Base-by-base conservation (phyloP, 2,113 vertebrate species). In the Coryphaenoides rupestris region DNA sequence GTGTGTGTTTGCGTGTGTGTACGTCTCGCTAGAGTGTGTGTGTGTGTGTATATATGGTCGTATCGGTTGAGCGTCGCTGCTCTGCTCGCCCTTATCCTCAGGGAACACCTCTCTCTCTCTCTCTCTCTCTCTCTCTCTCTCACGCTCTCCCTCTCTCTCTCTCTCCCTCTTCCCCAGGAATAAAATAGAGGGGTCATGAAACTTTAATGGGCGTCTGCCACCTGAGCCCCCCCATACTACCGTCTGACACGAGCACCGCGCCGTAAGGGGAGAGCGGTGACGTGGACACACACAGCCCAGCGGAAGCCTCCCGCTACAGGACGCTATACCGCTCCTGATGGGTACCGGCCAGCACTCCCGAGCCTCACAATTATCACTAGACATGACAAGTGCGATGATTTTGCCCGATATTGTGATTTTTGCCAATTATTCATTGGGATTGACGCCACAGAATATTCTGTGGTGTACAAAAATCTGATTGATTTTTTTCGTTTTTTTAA, bases 131-230 rank as follows among this genome's bases (percentile, higher is more conserved):
- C 40, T 45, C n/a, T n/a, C n/a, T n/a, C 21, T 55, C 21, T 21
- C 54, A 23, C 54, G 22, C 47, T 50, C n/a, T n/a, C 40, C 13
- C 40, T 45, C 40, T 45, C 40, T 45, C 40, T 45, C 40, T 45
- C n/a, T n/a, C n/a, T 45, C 40, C 13, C 47, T n/a, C 47, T 50
- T n/a, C 54, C 54, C 21, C 54, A 55, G 54, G 21, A 55, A 55
- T 55, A 58, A n/a, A 58, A 14, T n/a, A n/a, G 56, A 58, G 33
- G 23, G 24, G 56, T 22, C 23, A 58, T 58, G 15, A 58, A 58
- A 58, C 23, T 58, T 58, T 58, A 58, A 58, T 28, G 28, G 56
- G 56, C 16, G 56, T 17, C 19, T 55, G 54, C 24, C 56, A 58
- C 56, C 56, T 58, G 24, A 58, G 56, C 56, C n/a, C 56, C n/a